Evolutionary conservation across 2,113 vertebrate genomes (phyloP).

Genomic region (Myrmecophaga tridactyla): DNA sequence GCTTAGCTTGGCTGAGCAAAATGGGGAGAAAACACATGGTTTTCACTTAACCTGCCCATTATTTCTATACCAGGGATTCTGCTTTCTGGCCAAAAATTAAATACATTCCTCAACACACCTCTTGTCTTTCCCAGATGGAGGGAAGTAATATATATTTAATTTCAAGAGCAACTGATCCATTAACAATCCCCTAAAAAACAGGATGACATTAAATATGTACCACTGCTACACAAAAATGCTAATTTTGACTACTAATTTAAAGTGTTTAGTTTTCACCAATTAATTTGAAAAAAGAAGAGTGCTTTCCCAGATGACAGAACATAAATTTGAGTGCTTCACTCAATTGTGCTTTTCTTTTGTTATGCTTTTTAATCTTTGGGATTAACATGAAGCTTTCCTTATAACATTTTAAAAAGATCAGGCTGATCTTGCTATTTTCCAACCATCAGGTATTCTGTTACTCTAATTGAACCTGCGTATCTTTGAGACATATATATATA

Average conservation of each 20-base stretch:
- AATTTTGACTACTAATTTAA: constrained; percentile 54
- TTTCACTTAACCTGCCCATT: not conserved
- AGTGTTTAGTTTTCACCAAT: constrained; percentile 50
- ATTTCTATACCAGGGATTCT: not conserved
- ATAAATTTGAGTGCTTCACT: not conserved
- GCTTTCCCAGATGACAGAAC: constrained; percentile 47
- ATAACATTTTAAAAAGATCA: constrained; percentile 52
- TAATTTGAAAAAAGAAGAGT: constrained; percentile 49
- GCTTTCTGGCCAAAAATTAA: constrained; percentile 61
- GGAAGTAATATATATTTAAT: constrained; percentile 37
- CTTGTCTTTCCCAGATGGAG: constrained; percentile 2
- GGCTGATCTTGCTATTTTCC: not conserved
- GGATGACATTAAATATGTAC: too few relatives aligned
- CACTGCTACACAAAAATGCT: too few relatives aligned
- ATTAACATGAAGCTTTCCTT: constrained; percentile 55
- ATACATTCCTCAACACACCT: constrained; percentile 42
- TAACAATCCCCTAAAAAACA: constrained; percentile 2
- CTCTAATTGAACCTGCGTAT: not conserved
- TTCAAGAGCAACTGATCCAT: constrained; percentile 38
- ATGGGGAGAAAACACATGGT: not conserved
- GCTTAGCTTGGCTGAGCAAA: constrained; percentile 32
- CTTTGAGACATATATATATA: not conserved
- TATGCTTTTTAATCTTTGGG: not conserved
- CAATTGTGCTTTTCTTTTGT: not conserved
- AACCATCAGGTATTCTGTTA: not conserved